Evolutionary conservation across 2,888 invertebrate genomes (phyloP).

Genomic region (Myathropa florea): DNA sequence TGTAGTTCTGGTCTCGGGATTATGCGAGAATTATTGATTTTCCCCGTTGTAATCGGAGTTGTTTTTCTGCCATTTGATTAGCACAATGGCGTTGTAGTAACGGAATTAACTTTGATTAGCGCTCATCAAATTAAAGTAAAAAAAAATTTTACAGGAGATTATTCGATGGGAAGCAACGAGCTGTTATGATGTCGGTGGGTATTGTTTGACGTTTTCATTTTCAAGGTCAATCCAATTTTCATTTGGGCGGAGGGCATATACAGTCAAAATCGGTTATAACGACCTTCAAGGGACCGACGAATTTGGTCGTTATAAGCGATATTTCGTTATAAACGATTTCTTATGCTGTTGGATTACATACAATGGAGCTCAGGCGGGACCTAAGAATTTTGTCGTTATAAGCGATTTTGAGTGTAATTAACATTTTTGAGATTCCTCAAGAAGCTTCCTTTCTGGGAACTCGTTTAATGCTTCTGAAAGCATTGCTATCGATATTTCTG

Average conservation of each 20-base stretch:
- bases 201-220: background rate
- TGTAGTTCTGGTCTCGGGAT: constrained; percentile 41
- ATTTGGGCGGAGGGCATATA: background rate
- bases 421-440: too few species aligned
- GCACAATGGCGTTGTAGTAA: constrained; percentile 9
- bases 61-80: background rate
- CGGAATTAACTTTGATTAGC: constrained; percentile 54
- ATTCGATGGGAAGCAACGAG: constrained; percentile 19
- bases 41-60: constrained; percentile 31
- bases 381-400: too few species aligned
- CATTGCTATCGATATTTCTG: too few species aligned
- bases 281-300: too few species aligned
- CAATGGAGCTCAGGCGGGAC: too few species aligned
- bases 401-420: too few species aligned
- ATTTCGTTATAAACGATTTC: too few species aligned
- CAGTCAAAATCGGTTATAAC: too few species aligned
- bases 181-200: constrained; percentile 14
- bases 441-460: too few species aligned
- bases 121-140: constrained; percentile 44
- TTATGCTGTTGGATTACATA: too few species aligned
- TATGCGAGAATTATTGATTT: constrained; percentile 58
- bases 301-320: too few species aligned
- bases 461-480: too few species aligned
- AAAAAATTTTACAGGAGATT: constrained; percentile 14
- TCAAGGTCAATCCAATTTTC: constrained; percentile 18